Evolutionary conservation across 1,140 invertebrate species (phyloP).

Genomic region (Pogonomyrmex barbatus): DNA sequence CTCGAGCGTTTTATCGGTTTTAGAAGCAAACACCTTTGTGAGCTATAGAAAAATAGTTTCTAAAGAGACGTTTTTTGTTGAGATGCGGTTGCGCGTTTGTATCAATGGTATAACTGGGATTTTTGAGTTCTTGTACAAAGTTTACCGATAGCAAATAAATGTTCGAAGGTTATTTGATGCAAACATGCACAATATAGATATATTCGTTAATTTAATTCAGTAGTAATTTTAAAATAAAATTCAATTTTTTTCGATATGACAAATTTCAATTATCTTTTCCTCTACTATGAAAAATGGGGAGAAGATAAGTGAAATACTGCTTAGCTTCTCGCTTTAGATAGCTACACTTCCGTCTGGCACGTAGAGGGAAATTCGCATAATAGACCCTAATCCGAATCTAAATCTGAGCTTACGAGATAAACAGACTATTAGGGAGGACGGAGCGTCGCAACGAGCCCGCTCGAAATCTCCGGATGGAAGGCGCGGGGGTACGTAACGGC

Average conservation of each 20-base stretch:
- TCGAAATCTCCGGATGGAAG: slow-evolving; percentile 52
- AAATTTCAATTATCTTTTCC: slow-evolving; percentile 1
- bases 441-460: slow-evolving; percentile 63
- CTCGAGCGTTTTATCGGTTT: slow-evolving; percentile 30
- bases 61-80: neutral
- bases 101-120: neutral
- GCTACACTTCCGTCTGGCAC: neutral
- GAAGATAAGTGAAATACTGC: neutral
- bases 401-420: slow-evolving; percentile 82
- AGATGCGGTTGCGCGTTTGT: neutral
- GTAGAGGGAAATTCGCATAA: slow-evolving; percentile 55
- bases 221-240: slow-evolving; percentile 2
- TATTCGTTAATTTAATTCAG: neutral
- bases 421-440: slow-evolving; percentile 81
- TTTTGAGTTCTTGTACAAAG: neutral
- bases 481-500: slow-evolving; percentile 71
- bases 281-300: neutral
- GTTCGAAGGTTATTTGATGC: neutral
- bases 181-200: neutral
- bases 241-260: no score
- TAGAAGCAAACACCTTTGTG: slow-evolving; percentile 8
- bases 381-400: slow-evolving; percentile 76
- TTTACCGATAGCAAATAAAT: neutral
- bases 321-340: slow-evolving; percentile 26
- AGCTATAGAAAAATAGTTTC: slow-evolving; percentile 3